A percentile compares a stretch with the other conserved stretches of the same genome.
Evolutionary conservation across 1,140 invertebrate genomes (phyloP).

Genomic region (Cyphomyrmex costatus): DNA sequence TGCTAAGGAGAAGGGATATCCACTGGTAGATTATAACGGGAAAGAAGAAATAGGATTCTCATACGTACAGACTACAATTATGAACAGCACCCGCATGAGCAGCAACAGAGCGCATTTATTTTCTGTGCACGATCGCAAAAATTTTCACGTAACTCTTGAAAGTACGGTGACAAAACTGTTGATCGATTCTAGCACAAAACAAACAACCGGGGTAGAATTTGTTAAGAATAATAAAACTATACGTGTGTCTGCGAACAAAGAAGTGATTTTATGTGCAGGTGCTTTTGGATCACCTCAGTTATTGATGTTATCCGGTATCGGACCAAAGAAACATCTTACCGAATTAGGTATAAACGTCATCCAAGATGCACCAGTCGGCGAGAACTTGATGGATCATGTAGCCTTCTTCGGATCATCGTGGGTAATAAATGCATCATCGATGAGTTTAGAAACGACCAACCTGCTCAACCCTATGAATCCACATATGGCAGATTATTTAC

Average conservation of each 20-base stretch:
- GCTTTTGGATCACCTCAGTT: neutral
- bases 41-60: neutral
- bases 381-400: neutral
- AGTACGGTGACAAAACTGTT: neutral
- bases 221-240: neutral
- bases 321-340: slow-evolving; percentile 15
- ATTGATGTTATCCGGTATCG: slow-evolving; percentile 6
- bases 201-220: neutral
- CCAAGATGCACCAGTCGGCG: neutral
- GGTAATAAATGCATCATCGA: neutral
- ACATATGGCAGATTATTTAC: slow-evolving; percentile 85
- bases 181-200: neutral
- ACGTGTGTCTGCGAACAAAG: neutral
- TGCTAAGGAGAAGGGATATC: neutral
- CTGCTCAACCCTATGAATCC: slow-evolving; percentile 65
- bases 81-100: neutral
- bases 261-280: neutral
- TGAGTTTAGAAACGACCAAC: slow-evolving; percentile 87
- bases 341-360: neutral
- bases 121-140: neutral
- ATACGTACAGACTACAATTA: neutral
- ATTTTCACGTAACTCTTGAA: neutral
- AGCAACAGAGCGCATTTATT: neutral
- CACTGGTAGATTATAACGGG: neutral
- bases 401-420: neutral